A percentile compares a stretch with the other conserved stretches of the same genome.
These are phyloP conservation scores for Xenotilapia leptura DNA, from an alignment of 2,113 vertebrate genomes.

Conservation along the genomic window DNA sequence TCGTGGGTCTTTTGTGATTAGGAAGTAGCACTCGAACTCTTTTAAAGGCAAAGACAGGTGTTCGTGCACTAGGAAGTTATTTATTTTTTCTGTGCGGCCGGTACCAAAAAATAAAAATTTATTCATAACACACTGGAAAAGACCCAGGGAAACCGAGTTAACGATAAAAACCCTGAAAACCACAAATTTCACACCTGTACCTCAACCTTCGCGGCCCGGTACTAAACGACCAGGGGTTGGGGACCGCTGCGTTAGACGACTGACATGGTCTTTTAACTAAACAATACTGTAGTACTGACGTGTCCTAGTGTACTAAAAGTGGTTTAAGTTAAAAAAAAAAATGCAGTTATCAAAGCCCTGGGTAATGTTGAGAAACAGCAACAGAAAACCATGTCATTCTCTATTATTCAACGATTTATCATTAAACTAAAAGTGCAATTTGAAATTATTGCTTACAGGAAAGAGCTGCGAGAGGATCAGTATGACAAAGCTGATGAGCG, in stretches of 20 bases:
- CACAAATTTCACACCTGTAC: background rate
- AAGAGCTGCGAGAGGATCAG: conserved; percentile 86
- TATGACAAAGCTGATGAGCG: conserved; percentile 86
- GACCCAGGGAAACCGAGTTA: background rate
- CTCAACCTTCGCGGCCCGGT: background rate
- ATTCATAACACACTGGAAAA: background rate
- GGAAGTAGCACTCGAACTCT: background rate
- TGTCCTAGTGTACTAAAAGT: background rate
- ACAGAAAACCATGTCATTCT: background rate
- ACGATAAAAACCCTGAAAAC: background rate
- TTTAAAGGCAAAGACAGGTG: background rate
- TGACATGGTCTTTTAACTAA: background rate
- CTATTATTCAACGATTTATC: background rate
- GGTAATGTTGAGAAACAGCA: background rate
- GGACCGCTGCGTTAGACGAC: background rate
- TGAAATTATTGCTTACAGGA: conserved; percentile 48
- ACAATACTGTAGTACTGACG: background rate
- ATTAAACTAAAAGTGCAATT: background rate
- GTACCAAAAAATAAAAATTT: background rate
- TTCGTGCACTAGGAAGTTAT: background rate
- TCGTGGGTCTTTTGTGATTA: background rate
- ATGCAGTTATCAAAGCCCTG: background rate
- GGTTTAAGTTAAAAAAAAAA: background rate
- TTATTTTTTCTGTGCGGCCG: background rate
- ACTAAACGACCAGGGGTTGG: background rate